Evolutionary conservation across 1,140 invertebrate genomes (phyloP), one percentile per base, ranked within the genome.

Genomic region (Leptinotarsa defecta): DNA sequence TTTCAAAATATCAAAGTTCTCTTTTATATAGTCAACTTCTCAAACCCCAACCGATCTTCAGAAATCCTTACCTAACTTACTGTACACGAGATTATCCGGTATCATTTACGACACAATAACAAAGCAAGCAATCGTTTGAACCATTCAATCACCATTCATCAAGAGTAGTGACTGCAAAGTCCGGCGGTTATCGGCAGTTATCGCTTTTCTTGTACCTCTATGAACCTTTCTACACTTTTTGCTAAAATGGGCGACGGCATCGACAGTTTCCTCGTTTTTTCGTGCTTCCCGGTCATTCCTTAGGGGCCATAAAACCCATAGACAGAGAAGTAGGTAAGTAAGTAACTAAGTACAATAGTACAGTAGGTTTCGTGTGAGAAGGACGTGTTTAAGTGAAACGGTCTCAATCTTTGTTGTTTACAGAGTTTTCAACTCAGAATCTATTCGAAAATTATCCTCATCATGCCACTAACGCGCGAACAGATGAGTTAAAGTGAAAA

Each of bases 311-410:
- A 77, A 84, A 88, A 57, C 85, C 89, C 43, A 86, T 91, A 1
- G 91, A 94, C 75, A 96, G 97, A 73, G 97, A 99, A 94, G 92
- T 98, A 79, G 96, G 95, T 96, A 86, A 90, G 91, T 87, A 24
- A 24, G 3, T 24, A 24, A 20, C 20, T 20, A 1, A 20, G 20
- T 20, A 20, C 20, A 20, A 20, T 20, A 22, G 22, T 22, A 22
- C 22, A 22, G 22, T 22, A 22, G 3, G 22, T 22, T 22, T 22
- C 22, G 22, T 22, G 22, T 22, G 22, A 22, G 20, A 20, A 20
- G 22, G 22, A 22, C 22, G 22, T 22, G 22, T 22, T 22, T 22
- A 22, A 22, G 22, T 22, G 22, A 22, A 22, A 3, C 3, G 22
- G 22, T 22, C 22, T 22, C 2, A 22, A 22, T 22, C 22, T 22